Evolutionary conservation across 2,888 invertebrate genomes (phyloP), one percentile per base, ranked within the genome.

Genomic region (Ferdinandea cuprea): DNA sequence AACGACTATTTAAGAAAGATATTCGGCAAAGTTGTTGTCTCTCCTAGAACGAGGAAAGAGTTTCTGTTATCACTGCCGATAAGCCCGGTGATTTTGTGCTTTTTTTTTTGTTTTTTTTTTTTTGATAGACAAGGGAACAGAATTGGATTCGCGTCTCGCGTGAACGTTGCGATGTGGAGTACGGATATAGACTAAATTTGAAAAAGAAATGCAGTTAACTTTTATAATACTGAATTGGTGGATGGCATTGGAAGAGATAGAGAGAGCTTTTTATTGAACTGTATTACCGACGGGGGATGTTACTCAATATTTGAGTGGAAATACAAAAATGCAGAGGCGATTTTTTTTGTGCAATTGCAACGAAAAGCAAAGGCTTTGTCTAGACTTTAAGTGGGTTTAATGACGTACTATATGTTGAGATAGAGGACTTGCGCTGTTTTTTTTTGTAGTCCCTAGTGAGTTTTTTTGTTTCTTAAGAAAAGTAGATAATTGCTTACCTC

Each of bases 221-320:
- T 83, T 83, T 78, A 83, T 78, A 83, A 78, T 68, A 83, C 61
- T 73, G 66, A 19, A 63, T 30, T 5, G n/a, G 48, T 59, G 32
- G 54, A 40, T 13, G 15, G 13, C 13, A 40, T 76, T n/a, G n/a
- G n/a, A n/a, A n/a, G n/a, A n/a, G n/a, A n/a, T n/a, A n/a, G 83
- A 83, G 83, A 56, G 72, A 73, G 68, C 66, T 78, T 83, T 66
- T 52, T n/a, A 11, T 0, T 1, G 25, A 0, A 52, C 83, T 83
- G 35, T 37, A 52, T 15, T 78, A 35, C 50, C 83, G 77, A 68
- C 81, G 3, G 42, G 5, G 19, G 78, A 50, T 15, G 19, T 5
- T 4, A 69, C 58, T 77, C 61, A 72, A 48, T 46, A 32, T 37
- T 68, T 65, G 77, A 77, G 76, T 71, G 76, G 8, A 32, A 65